These are phyloP conservation scores for Orthonyx spaldingii DNA, from an alignment of 2,113 vertebrate species.

Conservation along the genomic window DNA sequence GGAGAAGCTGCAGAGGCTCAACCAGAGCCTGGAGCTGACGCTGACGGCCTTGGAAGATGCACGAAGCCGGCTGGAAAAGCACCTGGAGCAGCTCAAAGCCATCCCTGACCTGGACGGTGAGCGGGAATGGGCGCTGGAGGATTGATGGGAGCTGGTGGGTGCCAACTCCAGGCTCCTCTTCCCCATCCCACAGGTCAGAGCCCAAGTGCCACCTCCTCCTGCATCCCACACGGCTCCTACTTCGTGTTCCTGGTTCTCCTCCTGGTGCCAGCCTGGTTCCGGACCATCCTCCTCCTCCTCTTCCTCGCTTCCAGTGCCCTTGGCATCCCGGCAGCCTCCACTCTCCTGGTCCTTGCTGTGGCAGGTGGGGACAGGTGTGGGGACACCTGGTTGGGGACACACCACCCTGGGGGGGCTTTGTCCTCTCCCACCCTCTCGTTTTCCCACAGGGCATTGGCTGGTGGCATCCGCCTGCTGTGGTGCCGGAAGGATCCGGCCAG, in stretches of 20 bases:
- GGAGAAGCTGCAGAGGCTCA: conserved; percentile 77
- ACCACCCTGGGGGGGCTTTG: neutral
- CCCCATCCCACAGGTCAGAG: conserved; percentile 49
- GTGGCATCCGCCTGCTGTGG: neutral
- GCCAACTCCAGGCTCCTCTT: neutral
- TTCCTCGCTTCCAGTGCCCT: conserved; percentile 68
- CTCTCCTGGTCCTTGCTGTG: neutral
- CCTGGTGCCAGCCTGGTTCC: conserved; percentile 60
- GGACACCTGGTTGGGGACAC: fast-evolving
- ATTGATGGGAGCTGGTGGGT: fast-evolving
- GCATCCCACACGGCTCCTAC: conserved; percentile 63
- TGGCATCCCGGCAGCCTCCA: neutral
- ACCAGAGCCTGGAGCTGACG: conserved; percentile 72
- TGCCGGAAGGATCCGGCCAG: neutral
- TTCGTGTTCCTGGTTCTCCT: conserved; percentile 68
- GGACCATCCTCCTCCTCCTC: conserved; percentile 66
- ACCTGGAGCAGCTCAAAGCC: conserved; percentile 67
- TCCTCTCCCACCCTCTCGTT: fast-evolving
- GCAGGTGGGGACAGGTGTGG: neutral
- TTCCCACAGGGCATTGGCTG: conserved; percentile 68
- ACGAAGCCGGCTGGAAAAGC: conserved; percentile 66
- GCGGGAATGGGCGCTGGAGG: neutral
- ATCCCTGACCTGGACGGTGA: conserved; percentile 75
- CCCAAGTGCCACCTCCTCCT: conserved; percentile 71
- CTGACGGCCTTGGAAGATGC: conserved; percentile 67